phyloP scores from a whole-genome alignment of 92 coral and sea anemone genomes.

The Muricea muricata region DNA sequence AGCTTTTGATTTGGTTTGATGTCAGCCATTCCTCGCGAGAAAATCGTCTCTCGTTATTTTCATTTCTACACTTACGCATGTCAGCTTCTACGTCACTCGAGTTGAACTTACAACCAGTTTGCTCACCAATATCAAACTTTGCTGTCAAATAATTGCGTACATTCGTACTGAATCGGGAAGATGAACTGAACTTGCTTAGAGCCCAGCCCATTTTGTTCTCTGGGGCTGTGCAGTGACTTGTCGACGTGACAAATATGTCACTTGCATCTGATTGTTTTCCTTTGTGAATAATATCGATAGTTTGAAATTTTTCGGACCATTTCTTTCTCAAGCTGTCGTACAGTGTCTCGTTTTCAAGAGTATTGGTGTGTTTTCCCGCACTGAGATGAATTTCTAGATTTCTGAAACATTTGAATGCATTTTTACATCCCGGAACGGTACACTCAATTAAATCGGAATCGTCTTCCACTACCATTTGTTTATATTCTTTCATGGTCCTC shows the following conservation, averaged over 20 bases:
- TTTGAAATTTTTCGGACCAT: slow-evolving; percentile 20
- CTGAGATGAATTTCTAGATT: slow-evolving; percentile 31
- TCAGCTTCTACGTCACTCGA: slow-evolving; percentile 32
- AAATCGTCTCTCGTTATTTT: slow-evolving; percentile 19
- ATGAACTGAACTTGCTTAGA: slow-evolving; percentile 53
- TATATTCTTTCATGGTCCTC: neutral
- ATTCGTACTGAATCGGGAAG: slow-evolving; percentile 25
- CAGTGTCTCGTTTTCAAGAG: neutral
- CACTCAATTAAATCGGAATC: slow-evolving; percentile 12
- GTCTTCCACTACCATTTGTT: no score
- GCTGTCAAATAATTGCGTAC: slow-evolving; percentile 25
- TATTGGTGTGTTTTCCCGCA: slow-evolving; percentile 1
- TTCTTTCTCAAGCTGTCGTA: slow-evolving; percentile 20
- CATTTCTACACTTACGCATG: slow-evolving; percentile 32
- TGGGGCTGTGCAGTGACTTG: neutral
- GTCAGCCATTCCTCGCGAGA: slow-evolving; percentile 39
- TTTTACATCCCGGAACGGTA: slow-evolving; percentile 45
- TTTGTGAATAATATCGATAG: neutral
- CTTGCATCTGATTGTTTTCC: neutral
- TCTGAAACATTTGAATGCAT: slow-evolving; percentile 29
- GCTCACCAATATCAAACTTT: slow-evolving; percentile 41
- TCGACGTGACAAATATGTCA: neutral
- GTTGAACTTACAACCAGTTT: slow-evolving; percentile 17
- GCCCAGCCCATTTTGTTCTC: neutral
- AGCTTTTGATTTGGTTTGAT: slow-evolving; percentile 5